phyloP scores from a whole-genome alignment of 2,888 invertebrate species.

The Pseudococcus jackbeardsleyi region DNA sequence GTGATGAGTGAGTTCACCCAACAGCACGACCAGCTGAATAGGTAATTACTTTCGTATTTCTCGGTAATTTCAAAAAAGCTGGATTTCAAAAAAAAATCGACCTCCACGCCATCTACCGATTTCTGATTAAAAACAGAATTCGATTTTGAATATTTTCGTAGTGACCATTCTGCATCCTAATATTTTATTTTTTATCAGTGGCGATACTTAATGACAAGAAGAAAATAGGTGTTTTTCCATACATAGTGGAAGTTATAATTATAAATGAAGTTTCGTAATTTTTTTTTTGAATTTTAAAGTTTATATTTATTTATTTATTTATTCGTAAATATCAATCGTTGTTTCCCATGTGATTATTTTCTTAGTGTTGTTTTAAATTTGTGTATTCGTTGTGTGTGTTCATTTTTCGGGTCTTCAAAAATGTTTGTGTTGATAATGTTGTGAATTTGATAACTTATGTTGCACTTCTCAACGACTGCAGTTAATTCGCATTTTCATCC shows the following conservation, averaged over 20 bases:
- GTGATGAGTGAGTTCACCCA: no score
- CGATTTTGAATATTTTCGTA: neutral
- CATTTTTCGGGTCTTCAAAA: neutral
- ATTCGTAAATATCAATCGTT: neutral
- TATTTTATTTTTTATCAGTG: neutral
- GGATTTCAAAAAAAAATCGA: neutral
- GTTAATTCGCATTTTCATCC: neutral
- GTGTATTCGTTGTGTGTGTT: slow-evolving; percentile 11
- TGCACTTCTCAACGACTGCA: slow-evolving; percentile 8
- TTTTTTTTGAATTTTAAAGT: slow-evolving; percentile 45
- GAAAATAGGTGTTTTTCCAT: slow-evolving; percentile 46
- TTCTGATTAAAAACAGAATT: neutral
- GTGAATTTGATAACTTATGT: slow-evolving; percentile 52
- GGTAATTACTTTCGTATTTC: neutral
- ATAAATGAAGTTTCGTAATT: slow-evolving; percentile 39
- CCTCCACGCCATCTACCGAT: neutral
- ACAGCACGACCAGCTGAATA: neutral
- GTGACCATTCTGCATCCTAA: neutral
- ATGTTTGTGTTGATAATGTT: slow-evolving; percentile 52
- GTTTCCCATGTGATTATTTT: slow-evolving; percentile 36
- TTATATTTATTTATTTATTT: neutral
- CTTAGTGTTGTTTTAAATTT: slow-evolving; percentile 2
- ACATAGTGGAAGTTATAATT: slow-evolving; percentile 27
- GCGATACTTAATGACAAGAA: slow-evolving; percentile 29
- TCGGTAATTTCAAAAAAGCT: neutral